phyloP scores from a whole-genome alignment of 2,888 invertebrate species.

The Perithous albicinctus region DNA sequence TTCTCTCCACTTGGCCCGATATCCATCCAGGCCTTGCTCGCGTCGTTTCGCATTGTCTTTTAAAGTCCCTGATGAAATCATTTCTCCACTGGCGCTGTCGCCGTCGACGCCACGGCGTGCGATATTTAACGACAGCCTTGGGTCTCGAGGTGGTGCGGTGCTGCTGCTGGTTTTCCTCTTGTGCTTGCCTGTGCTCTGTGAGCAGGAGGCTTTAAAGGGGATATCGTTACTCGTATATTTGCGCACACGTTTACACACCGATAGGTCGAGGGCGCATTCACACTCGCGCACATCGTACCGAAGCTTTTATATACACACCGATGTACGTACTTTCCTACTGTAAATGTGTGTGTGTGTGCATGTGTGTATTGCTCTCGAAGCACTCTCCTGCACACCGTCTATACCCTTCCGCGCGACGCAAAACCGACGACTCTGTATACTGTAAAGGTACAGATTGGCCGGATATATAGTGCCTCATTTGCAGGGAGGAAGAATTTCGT shows the following conservation, averaged over 20 bases:
- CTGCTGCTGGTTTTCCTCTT: constrained; percentile 32
- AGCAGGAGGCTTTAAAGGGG: constrained; percentile 61
- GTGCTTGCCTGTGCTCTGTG: constrained; percentile 9
- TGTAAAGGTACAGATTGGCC: constrained; percentile 10
- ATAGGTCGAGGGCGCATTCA: constrained; percentile 2
- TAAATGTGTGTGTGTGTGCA: not conserved
- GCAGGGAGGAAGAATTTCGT: constrained; percentile 4
- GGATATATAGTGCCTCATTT: not conserved
- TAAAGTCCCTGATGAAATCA: constrained; percentile 76
- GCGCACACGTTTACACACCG: not conserved
- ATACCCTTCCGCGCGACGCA: constrained; percentile 27
- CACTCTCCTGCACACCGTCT: constrained; percentile 1
- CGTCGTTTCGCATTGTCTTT: constrained; percentile 73
- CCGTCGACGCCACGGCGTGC: constrained; percentile 43
- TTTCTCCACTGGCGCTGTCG: constrained; percentile 67
- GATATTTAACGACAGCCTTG: constrained; percentile 73
- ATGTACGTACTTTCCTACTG: constrained; percentile 1
- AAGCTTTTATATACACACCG: constrained; percentile 1
- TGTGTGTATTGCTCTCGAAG: constrained; percentile 27
- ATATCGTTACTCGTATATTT: constrained; percentile 30
- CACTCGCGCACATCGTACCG: not conserved
- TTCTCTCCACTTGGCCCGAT: constrained; percentile 61
- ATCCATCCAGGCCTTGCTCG: constrained; percentile 70
- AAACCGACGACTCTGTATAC: not conserved
- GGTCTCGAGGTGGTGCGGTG: constrained; percentile 35